A percentile compares a stretch with the other conserved stretches of the same genome.
These are phyloP conservation scores for Serilophus lunatus DNA, from an alignment of 2,113 vertebrate genomes.

Conservation along the genomic window DNA sequence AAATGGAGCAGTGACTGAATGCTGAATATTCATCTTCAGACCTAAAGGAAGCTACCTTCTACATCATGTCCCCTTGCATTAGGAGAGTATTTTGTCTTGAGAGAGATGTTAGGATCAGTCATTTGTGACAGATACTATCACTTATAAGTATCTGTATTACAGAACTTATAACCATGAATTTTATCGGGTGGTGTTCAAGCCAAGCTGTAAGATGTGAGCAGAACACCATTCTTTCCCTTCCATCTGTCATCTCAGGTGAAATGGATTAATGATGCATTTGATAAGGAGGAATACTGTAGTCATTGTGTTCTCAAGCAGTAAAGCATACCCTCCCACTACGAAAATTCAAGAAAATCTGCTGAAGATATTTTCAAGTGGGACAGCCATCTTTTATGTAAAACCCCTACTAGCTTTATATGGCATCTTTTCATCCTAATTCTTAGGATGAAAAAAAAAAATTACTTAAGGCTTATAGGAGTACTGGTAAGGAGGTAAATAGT, in stretches of 20 bases:
- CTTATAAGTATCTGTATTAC: neutral
- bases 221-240: neutral
- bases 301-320: neutral
- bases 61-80: neutral
- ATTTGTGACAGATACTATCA: neutral
- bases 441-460: neutral
- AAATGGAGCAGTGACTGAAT: neutral
- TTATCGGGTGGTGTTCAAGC: neutral
- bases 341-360: neutral
- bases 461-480: neutral
- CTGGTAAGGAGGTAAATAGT: neutral
- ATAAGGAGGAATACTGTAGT: neutral
- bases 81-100: neutral
- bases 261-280: neutral
- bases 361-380: neutral
- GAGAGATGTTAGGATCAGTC: neutral
- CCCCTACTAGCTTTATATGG: neutral
- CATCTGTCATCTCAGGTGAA: neutral
- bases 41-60: neutral
- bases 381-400: neutral
- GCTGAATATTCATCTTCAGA: neutral
- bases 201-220: neutral
- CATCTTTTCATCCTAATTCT: neutral
- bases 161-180: neutral
- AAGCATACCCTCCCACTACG: fast-evolving